A percentile compares a stretch with the other conserved stretches of the same genome.
phyloP scores from a whole-genome alignment of 92 coral and sea anemone genomes.

The Scolanthus callimorphus region DNA sequence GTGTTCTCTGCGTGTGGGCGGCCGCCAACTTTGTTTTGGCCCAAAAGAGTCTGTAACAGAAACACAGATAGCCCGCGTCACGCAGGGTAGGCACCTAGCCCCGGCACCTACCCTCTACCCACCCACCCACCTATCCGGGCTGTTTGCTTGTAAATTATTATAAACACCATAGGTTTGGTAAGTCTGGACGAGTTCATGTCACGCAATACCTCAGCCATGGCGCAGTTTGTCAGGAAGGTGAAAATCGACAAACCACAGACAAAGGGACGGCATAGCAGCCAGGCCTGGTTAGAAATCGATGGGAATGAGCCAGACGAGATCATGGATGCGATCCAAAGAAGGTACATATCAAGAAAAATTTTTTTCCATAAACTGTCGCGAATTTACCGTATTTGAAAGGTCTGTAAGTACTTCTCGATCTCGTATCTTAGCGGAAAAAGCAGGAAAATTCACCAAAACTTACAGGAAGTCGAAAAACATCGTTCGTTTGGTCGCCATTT shows the following conservation, averaged over 20 bases:
- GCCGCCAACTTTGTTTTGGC: no score
- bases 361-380: no score
- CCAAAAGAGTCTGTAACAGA: no score
- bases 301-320: constrained; percentile 38
- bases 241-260: constrained; percentile 73
- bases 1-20: no score
- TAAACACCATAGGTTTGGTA: constrained; percentile 31
- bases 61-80: no score
- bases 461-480: not conserved
- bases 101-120: no score
- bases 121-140: not conserved
- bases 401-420: no score
- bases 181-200: constrained; percentile 51
- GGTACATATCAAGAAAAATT: no score
- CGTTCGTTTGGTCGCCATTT: no score
- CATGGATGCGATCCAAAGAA: constrained; percentile 39
- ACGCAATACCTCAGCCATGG: constrained; percentile 58
- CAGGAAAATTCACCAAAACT: no score
- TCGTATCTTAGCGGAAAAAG: no score
- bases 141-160: not conserved
- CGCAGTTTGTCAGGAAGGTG: constrained; percentile 45
- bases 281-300: constrained; percentile 70
- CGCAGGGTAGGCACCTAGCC: no score
- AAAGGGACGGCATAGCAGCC: constrained; percentile 82
- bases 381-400: not conserved